These are phyloP conservation scores for Xylocopa sonorina DNA, from an alignment of 1,140 invertebrate genomes.

Conservation along the genomic window DNA sequence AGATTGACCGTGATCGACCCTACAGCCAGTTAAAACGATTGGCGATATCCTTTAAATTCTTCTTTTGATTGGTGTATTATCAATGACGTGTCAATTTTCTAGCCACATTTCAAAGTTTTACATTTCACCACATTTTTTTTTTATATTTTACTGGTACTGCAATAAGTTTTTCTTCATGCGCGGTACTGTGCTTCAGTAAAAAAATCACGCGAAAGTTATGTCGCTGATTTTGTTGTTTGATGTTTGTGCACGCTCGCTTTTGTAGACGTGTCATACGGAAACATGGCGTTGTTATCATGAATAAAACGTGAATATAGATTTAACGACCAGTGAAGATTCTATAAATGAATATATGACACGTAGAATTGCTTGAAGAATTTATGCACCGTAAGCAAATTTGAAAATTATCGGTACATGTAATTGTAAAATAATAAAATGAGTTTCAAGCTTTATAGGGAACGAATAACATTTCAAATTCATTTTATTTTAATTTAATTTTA, in stretches of 20 bases:
- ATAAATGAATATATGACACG: background rate
- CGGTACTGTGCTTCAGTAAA: background rate
- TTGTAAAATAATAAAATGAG: background rate
- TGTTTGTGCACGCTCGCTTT: background rate
- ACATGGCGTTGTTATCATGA: constrained; percentile 26
- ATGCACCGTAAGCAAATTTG: background rate
- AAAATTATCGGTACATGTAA: background rate
- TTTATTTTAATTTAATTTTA: background rate
- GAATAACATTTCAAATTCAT: background rate
- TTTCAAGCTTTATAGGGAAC: no score
- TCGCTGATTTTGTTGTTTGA: background rate
- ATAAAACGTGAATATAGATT: background rate
- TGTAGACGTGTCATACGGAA: constrained; percentile 35
- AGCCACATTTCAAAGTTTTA: constrained; percentile 39
- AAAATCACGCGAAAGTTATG: background rate
- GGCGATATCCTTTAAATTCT: constrained; percentile 27
- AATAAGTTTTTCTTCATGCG: background rate
- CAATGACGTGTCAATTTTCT: constrained; percentile 72
- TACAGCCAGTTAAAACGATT: constrained; percentile 40
- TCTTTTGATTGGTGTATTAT: constrained; percentile 58
- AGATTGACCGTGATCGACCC: constrained; percentile 44
- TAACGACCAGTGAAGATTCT: background rate
- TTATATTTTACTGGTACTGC: background rate
- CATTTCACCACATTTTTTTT: background rate
- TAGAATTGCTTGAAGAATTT: background rate